phyloP scores from a whole-genome alignment of 30 jellyfish, hydroid and myxozoan genomes.

The Phacellophora camtschatica region DNA sequence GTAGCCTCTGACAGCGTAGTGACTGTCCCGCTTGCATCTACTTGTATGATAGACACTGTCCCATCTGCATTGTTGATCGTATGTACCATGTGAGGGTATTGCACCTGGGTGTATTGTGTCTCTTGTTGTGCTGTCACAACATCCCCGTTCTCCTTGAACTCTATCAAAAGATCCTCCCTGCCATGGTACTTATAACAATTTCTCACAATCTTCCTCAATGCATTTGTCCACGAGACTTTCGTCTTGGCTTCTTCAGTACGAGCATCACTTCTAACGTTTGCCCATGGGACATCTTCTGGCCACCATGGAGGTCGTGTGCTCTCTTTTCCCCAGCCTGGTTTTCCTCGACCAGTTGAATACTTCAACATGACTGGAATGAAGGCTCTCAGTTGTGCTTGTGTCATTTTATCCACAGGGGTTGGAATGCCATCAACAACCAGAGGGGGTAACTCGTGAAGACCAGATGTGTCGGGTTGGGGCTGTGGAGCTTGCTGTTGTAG shows the following conservation, averaged over 20 bases:
- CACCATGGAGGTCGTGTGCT: constrained; percentile 99
- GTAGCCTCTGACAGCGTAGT: constrained; percentile 93
- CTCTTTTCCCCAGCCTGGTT: constrained; percentile 99
- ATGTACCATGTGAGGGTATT: constrained; percentile 95
- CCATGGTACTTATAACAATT: constrained; percentile 94
- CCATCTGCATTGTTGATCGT: constrained; percentile 98
- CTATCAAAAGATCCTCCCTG: constrained; percentile 85
- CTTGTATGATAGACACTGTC: constrained; percentile 94
- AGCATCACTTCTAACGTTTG: constrained; percentile 98
- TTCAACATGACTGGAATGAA: constrained; percentile 98
- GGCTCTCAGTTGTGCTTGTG: constrained; percentile 99
- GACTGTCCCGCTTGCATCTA: constrained; percentile 96
- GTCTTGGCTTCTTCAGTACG: constrained; percentile 90
- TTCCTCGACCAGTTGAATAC: constrained; percentile 97
- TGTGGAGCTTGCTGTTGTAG: constrained; percentile 91
- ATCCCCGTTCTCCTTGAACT: constrained; percentile 78
- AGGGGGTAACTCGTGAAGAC: constrained; percentile 96
- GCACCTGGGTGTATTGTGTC: constrained; percentile 73
- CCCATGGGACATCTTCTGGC: constrained; percentile 99
- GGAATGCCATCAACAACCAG: constrained; percentile 99
- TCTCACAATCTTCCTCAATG: constrained; percentile 84
- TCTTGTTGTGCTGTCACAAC: constrained; percentile 44
- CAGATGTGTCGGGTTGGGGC: constrained; percentile 85
- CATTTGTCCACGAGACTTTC: constrained; percentile 96
- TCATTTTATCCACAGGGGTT: constrained; percentile 98